Percentiles rank a stretch among this genome's conserved stretches.
These are phyloP conservation scores for Microchrysa polita DNA, from an alignment of 2,888 invertebrate genomes.

Conservation along the genomic window DNA sequence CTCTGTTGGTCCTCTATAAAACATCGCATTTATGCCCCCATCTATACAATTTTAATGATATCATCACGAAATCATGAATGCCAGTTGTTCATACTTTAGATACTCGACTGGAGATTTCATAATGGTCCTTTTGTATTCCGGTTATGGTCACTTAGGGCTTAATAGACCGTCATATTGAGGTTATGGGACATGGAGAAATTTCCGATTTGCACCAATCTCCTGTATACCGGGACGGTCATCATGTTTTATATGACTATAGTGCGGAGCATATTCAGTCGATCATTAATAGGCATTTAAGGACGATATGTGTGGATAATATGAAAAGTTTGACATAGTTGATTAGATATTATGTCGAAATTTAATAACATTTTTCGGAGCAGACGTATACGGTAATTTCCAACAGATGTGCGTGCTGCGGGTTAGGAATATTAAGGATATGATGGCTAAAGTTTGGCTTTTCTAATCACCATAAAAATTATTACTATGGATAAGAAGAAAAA, in stretches of 20 bases:
- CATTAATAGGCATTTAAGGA: conserved; percentile 4
- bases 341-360: conserved; percentile 9
- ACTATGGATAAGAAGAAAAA: not conserved
- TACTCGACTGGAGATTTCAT: conserved; percentile 12
- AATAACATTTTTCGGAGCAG: not conserved
- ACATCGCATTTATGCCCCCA: conserved; percentile 9
- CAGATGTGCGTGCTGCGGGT: not conserved
- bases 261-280: conserved; percentile 1
- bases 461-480: not conserved
- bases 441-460: not conserved
- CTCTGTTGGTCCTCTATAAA: not conserved
- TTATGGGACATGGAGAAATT: not conserved
- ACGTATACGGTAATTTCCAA: not conserved
- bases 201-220: conserved; percentile 6
- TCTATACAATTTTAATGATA: conserved; percentile 18
- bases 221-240: too few relatives aligned
- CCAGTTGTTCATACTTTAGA: conserved; percentile 12
- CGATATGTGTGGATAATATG: not conserved
- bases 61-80: not conserved
- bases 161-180: conserved; percentile 20
- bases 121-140: conserved; percentile 27
- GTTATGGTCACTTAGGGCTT: conserved; percentile 28
- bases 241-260: too few relatives aligned
- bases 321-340: conserved; percentile 7
- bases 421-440: not conserved